Evolutionary conservation across 2,888 invertebrate genomes (phyloP).

Genomic region (Ypsolopha scabrella): DNA sequence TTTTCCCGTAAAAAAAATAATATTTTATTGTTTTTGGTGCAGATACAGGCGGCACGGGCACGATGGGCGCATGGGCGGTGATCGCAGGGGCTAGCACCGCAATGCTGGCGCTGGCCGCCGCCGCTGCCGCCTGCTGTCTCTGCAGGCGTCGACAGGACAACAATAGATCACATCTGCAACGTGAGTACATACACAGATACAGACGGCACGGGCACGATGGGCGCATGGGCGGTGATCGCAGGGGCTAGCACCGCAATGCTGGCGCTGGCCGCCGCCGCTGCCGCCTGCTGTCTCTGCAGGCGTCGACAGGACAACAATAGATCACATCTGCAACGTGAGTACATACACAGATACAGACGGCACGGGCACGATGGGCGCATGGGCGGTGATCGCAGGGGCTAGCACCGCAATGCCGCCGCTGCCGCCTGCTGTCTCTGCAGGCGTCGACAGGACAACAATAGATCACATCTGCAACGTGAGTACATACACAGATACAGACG

Average conservation of each 20-base stretch:
- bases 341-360: conserved; percentile 43
- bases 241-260: conserved; percentile 78
- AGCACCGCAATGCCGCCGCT: conserved; percentile 77
- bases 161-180: conserved; percentile 25
- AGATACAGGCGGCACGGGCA: conserved; percentile 66
- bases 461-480: conserved; percentile 38
- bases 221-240: conserved; percentile 81
- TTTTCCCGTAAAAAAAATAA: no score
- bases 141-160: conserved; percentile 74
- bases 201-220: conserved; percentile 72
- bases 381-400: conserved; percentile 81
- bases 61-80: conserved; percentile 83
- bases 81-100: conserved; percentile 77
- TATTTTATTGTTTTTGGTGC: conserved; percentile 5
- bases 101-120: conserved; percentile 76
- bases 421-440: conserved; percentile 84
- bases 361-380: conserved; percentile 77
- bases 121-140: conserved; percentile 80
- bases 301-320: conserved; percentile 51
- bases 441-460: conserved; percentile 51
- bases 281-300: conserved; percentile 82
- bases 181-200: conserved; percentile 44
- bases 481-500: conserved; percentile 43
- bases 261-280: conserved; percentile 76
- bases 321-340: conserved; percentile 40